Evolutionary conservation across 2,888 invertebrate species (phyloP).

Genomic region (Choristoneura rosaceana): DNA sequence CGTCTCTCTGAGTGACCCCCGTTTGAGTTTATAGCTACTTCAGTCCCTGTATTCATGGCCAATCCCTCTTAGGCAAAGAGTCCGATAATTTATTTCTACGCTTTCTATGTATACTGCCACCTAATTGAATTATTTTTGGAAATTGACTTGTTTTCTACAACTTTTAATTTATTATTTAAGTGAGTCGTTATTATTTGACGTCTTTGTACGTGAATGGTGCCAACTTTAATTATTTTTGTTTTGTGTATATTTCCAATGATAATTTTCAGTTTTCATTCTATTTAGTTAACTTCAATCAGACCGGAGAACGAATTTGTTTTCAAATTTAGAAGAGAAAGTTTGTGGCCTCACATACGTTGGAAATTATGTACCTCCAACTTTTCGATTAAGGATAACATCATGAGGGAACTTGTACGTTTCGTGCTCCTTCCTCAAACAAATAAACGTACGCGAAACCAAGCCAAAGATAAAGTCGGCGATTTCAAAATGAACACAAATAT

Average conservation of each 20-base stretch:
- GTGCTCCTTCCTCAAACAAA: slow-evolving; percentile 5
- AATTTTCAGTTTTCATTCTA: neutral
- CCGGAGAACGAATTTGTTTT: slow-evolving; percentile 15
- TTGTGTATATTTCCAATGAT: neutral
- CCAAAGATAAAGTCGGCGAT: neutral
- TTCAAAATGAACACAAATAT: neutral
- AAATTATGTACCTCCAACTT: slow-evolving; percentile 25
- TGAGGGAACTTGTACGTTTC: slow-evolving; percentile 18
- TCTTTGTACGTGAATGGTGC: too few species aligned
- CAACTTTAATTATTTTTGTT: neutral
- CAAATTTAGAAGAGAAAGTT: slow-evolving; percentile 21
- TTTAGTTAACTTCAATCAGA: slow-evolving; percentile 10
- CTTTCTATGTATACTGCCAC: neutral
- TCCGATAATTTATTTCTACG: slow-evolving; percentile 25
- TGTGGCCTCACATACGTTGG: slow-evolving; percentile 7
- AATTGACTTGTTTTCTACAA: neutral
- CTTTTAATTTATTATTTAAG: neutral
- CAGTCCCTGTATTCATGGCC: slow-evolving; percentile 30
- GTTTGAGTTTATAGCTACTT: slow-evolving; percentile 29
- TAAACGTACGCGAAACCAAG: neutral
- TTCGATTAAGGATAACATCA: slow-evolving; percentile 29
- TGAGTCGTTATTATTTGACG: too few species aligned
- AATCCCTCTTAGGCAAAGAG: slow-evolving; percentile 29
- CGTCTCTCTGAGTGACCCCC: slow-evolving; percentile 10
- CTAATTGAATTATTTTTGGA: slow-evolving; percentile 21